A percentile compares a stretch with the other conserved stretches of the same genome.
Conservation (phyloP, 2,797 vertebrate species). For the Catharus ustulatus region DNA sequence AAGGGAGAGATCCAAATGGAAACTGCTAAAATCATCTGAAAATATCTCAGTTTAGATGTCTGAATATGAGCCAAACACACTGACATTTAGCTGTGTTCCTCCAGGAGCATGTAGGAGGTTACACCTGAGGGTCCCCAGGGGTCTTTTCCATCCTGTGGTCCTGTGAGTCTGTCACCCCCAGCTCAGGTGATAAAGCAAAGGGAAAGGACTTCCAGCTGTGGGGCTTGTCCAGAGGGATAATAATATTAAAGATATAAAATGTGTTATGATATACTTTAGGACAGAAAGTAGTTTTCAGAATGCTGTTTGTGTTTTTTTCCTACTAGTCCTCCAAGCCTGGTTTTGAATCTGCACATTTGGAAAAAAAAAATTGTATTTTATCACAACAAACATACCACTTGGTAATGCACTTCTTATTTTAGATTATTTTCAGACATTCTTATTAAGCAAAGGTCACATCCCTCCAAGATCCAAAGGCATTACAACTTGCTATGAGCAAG, state of each 20-base stretch:
- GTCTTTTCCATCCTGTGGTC: not conserved
- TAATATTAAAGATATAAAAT: not conserved
- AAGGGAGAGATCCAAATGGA: not conserved
- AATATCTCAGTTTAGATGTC: not conserved
- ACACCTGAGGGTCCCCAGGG: not conserved
- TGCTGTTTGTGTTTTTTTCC: not conserved
- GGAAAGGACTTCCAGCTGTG: not conserved
- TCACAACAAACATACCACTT: not conserved
- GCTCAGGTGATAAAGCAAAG: not conserved
- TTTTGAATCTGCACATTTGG: not conserved
- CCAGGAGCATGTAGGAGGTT: not conserved
- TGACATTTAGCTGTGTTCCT: not conserved
- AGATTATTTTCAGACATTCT: not conserved
- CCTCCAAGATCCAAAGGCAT: not conserved
- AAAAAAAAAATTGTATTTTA: not conserved
- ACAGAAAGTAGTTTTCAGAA: not conserved
- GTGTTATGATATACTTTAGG: not conserved
- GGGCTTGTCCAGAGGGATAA: not conserved
- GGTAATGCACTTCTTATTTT: not conserved
- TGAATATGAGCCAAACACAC: not conserved
- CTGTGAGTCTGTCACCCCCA: not conserved
- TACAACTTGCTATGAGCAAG: not conserved
- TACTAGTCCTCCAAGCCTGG: not conserved
- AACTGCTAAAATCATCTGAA: not conserved
- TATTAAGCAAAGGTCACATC: conserved; percentile 25